Conservation (phyloP, 2,888 invertebrate genomes). For the Bellardia bayeri region DNA sequence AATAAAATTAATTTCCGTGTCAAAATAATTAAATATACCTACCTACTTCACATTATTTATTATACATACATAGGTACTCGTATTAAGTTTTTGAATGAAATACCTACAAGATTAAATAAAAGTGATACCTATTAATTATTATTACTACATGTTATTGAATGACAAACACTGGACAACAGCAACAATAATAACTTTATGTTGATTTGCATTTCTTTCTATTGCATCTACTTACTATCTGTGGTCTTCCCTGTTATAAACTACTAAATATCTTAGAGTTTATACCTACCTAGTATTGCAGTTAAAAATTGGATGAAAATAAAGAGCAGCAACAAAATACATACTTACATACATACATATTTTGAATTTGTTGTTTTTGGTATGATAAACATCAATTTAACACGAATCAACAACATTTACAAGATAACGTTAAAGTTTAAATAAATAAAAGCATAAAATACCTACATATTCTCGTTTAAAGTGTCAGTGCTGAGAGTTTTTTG, state of each 20-base stretch:
- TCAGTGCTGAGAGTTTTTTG: conserved; percentile 37
- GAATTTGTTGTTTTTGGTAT: conserved; percentile 37
- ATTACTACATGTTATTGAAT: background rate
- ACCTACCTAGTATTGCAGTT: conserved; percentile 27
- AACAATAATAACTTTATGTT: conserved; percentile 31
- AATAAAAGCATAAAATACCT: conserved; percentile 41
- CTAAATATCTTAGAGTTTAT: conserved; percentile 29
- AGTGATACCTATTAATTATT: conserved; percentile 31
- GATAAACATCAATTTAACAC: conserved; percentile 54
- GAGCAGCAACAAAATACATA: conserved; percentile 38
- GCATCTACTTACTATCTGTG: conserved; percentile 11
- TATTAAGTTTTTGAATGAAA: conserved; percentile 22
- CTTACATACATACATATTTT: conserved; percentile 25
- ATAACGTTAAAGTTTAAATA: conserved; percentile 69
- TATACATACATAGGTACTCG: background rate
- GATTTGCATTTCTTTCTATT: conserved; percentile 66
- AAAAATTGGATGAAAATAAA: conserved; percentile 63
- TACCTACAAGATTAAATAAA: conserved; percentile 41
- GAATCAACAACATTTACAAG: conserved; percentile 60
- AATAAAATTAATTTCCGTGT: conserved; percentile 5
- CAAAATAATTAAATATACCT: conserved; percentile 12
- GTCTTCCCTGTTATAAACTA: conserved; percentile 33
- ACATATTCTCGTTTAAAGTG: conserved; percentile 20
- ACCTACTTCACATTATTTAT: too few species aligned
- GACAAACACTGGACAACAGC: conserved; percentile 37